Percentiles rank a stretch among this genome's conserved stretches.
phyloP scores from a whole-genome alignment of 2,888 invertebrate genomes.

The Noctua pronuba region DNA sequence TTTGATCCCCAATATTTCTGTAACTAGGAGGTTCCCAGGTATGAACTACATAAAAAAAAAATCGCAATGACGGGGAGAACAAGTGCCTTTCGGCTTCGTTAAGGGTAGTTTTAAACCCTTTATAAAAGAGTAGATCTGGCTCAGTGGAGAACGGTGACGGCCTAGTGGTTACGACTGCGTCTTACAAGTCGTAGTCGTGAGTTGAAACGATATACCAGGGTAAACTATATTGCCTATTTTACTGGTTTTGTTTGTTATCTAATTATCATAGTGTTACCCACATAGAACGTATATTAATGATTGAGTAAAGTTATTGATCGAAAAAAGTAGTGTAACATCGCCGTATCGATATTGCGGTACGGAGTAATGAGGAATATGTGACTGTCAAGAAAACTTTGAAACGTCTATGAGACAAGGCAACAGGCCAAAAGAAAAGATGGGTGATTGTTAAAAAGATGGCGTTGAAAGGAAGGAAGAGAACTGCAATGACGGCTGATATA shows the following conservation, averaged over 20 bases:
- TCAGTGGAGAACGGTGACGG: neutral
- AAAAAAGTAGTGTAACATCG: neutral
- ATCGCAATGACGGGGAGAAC: too few species aligned
- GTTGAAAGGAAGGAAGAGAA: neutral
- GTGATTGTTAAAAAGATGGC: neutral
- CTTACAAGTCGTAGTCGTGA: neutral
- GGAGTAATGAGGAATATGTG: neutral
- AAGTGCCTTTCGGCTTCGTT: too few species aligned
- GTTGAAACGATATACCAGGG: too few species aligned
- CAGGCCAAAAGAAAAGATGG: neutral
- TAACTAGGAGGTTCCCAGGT: too few species aligned
- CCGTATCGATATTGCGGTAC: neutral
- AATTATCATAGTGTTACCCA: neutral
- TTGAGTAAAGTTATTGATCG: neutral
- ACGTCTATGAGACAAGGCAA: neutral
- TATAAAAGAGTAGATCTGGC: neutral
- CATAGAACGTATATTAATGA: neutral
- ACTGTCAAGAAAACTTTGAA: neutral
- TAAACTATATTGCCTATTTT: neutral
- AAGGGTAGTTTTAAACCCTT: too few species aligned
- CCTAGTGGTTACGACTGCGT: neutral
- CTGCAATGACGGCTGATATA: neutral
- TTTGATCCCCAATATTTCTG: too few species aligned
- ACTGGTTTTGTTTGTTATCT: neutral
- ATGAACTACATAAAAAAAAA: too few species aligned